phyloP scores from a whole-genome alignment of 2,113 vertebrate species.

The Corythaixoides concolor region DNA sequence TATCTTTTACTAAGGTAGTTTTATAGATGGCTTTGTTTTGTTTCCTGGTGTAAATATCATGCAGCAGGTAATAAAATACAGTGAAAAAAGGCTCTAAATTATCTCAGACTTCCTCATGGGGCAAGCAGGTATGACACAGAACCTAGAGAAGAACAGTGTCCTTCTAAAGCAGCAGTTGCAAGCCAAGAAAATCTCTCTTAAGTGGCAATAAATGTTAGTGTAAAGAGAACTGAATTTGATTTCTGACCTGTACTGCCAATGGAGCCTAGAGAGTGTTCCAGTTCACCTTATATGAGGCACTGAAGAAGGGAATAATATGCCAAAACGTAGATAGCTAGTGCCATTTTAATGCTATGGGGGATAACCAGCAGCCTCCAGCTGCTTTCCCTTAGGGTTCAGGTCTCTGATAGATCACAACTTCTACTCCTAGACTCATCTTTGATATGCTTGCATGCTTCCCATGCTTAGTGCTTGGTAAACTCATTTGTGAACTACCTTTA shows the following conservation, averaged over 20 bases:
- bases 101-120: background rate
- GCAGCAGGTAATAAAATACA: background rate
- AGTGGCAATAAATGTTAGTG: background rate
- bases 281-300: background rate
- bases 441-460: background rate
- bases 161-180: background rate
- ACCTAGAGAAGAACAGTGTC: fast-evolving
- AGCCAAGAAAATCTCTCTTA: background rate
- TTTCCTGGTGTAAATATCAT: background rate
- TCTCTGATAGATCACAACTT: background rate
- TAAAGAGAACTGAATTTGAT: background rate
- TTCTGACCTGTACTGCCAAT: background rate
- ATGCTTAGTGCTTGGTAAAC: background rate
- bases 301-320: background rate
- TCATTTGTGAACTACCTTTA: background rate
- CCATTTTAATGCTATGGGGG: background rate
- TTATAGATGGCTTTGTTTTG: background rate
- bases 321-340: background rate
- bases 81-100: background rate
- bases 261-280: background rate
- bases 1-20: background rate
- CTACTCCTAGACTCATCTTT: background rate
- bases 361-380: background rate
- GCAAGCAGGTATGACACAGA: background rate
- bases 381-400: background rate